phyloP scores from a whole-genome alignment of 2,797 vertebrate genomes.

The Anas georgica region DNA sequence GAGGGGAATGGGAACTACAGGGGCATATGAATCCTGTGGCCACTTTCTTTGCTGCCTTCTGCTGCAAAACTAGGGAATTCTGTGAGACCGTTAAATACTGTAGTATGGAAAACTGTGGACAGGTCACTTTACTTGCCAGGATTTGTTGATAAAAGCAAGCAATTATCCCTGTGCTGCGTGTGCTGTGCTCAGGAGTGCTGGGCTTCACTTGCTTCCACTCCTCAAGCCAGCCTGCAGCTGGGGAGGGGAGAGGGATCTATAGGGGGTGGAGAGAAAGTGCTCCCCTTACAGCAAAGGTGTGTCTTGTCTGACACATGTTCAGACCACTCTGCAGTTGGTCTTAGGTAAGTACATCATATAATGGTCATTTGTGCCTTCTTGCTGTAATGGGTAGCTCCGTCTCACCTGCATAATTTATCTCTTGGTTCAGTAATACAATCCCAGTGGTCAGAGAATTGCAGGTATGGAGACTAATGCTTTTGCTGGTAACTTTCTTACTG shows the following conservation, averaged over 20 bases:
- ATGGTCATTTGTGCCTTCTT: neutral
- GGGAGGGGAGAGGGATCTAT: neutral
- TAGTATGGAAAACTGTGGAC: fast-evolving
- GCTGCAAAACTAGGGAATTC: fast-evolving
- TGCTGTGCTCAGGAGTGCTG: neutral
- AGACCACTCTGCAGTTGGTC: neutral
- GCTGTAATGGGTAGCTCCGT: neutral
- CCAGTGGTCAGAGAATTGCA: neutral
- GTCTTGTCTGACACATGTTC: neutral
- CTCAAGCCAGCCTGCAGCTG: neutral
- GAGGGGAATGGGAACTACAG: neutral
- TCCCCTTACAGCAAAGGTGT: constrained; percentile 31
- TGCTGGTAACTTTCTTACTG: fast-evolving
- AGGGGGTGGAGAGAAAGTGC: constrained; percentile 57
- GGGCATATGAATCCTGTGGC: neutral
- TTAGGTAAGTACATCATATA: neutral
- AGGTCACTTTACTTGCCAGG: neutral
- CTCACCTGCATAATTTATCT: neutral
- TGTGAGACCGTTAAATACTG: neutral
- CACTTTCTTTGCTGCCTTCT: neutral
- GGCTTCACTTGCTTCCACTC: neutral
- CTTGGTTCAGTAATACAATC: neutral
- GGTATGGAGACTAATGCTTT: neutral
- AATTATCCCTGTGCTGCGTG: no score
- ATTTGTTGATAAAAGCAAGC: neutral